Evolutionary conservation across 2,113 vertebrate species (phyloP).

Genomic region (Myxocyprinus asiaticus): DNA sequence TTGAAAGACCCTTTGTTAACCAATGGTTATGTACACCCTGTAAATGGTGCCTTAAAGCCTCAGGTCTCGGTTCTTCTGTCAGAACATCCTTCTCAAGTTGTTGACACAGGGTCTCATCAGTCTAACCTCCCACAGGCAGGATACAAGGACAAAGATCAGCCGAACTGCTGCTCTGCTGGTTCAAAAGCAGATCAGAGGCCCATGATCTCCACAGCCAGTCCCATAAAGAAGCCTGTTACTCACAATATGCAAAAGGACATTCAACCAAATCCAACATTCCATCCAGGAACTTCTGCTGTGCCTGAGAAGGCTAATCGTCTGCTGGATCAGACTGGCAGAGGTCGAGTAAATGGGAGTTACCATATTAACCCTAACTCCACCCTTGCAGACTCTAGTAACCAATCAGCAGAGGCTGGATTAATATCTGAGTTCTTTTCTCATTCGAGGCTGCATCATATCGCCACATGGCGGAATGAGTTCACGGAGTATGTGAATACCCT

Average conservation of each 20-base stretch:
- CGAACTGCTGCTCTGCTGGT: conserved; percentile 44
- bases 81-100: conserved; percentile 54
- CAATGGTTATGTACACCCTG: conserved; percentile 82
- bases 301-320: conserved; percentile 47
- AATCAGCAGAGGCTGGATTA: conserved; percentile 78
- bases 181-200: conserved; percentile 50
- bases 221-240: conserved; percentile 54
- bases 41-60: conserved; percentile 94
- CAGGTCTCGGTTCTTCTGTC: conserved; percentile 67
- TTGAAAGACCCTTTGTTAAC: conserved; percentile 75
- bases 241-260: conserved; percentile 41
- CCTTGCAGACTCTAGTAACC: conserved; percentile 65
- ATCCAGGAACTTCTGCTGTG: conserved; percentile 49
- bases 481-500: conserved; percentile 92
- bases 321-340: conserved; percentile 16
- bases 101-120: conserved; percentile 45
- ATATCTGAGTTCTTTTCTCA: conserved; percentile 94
- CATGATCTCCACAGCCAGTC: conserved; percentile 65
- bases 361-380: conserved; percentile 77
- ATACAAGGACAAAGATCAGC: not conserved
- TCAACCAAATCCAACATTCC: conserved; percentile 50
- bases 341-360: conserved; percentile 89
- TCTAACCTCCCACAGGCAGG: conserved; percentile 47
- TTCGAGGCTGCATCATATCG: conserved; percentile 96
- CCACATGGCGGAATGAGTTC: conserved; percentile 91